Evolutionary conservation across 2,113 vertebrate genomes (phyloP), one percentile per base, ranked within the genome.

Genomic region (Otis tarda): DNA sequence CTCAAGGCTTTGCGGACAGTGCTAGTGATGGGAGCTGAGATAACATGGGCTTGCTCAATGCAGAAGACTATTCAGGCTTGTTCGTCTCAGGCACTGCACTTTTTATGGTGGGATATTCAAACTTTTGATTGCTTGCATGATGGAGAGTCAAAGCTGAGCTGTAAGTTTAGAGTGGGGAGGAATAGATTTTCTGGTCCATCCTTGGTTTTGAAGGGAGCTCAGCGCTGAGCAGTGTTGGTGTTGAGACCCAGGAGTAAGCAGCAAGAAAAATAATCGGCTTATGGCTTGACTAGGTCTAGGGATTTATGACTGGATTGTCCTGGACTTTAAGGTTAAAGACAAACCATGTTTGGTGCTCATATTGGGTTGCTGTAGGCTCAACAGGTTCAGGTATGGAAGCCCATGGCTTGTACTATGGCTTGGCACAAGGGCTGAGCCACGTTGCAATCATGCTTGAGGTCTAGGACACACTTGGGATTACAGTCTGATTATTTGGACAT

Each of bases 381-480:
- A 49, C 50, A 74, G 35, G 45, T 45, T 57, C 22, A 78, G 35
- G 61, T 27, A 14, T 76, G n/a, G 41, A 56, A 81, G 37, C 16
- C 31, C 47, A 53, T 55, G 47, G 8, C 35, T 65, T 71, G 19
- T 31, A 7, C 27, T 31, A 14, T 20, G 83, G 39, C 37, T 70
- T 64, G 27, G 28, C 59, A n/a, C 30, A 49, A 53, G 35, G 57
- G 4, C 53, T 64, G 49, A 87, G 25, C 18, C 52, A 14, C 15
- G 1, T n/a, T 82, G 45, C 50, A 68, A 0, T 80, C 5, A 0
- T 27, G 10, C 49, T 52, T 69, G 49, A 56, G 28, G 31, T n/a
- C 28, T 52, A 56, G n/a, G 59, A 56, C 59, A 31, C 20, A 7
- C 19, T 11, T 14, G 10, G 28, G 19, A 14, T 55, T 17, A 35